A percentile compares a stretch with the other conserved stretches of the same genome.
Conservation (phyloP, 2,888 invertebrate species). For the Mythimna impura region DNA sequence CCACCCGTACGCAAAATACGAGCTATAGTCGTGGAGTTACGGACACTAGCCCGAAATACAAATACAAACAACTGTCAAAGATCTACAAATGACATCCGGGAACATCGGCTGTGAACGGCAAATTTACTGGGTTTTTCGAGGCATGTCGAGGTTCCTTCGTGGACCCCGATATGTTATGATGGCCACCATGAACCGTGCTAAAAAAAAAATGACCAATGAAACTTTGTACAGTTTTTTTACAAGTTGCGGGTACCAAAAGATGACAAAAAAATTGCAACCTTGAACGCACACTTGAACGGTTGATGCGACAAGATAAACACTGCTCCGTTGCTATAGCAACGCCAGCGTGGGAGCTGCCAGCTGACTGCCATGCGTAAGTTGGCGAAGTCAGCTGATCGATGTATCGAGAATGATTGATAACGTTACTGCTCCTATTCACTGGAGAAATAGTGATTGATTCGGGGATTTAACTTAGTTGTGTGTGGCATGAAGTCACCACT, state of each 20-base stretch:
- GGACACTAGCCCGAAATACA: too few species aligned
- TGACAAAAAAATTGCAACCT: neutral
- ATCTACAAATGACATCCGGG: too few species aligned
- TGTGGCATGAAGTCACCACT: neutral
- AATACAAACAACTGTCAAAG: too few species aligned
- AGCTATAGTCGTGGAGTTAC: too few species aligned
- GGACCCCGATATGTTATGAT: too few species aligned
- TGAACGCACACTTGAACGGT: neutral
- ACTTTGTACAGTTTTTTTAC: too few species aligned
- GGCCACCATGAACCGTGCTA: too few species aligned
- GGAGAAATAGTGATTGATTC: constrained; percentile 18
- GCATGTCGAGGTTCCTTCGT: too few species aligned
- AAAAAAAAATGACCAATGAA: too few species aligned
- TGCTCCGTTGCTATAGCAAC: constrained; percentile 47
- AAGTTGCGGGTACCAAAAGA: neutral
- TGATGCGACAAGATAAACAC: constrained; percentile 7
- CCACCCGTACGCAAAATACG: too few species aligned
- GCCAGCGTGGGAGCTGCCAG: constrained; percentile 33
- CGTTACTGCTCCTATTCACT: neutral
- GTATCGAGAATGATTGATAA: constrained; percentile 29
- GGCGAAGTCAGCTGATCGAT: constrained; percentile 45
- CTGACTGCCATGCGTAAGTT: constrained; percentile 32
- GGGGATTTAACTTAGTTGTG: neutral
- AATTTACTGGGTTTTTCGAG: too few species aligned
- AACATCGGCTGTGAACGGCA: too few species aligned